Evolutionary conservation across 2,888 invertebrate genomes (phyloP).

Genomic region (Sphecodes monilicornis): DNA sequence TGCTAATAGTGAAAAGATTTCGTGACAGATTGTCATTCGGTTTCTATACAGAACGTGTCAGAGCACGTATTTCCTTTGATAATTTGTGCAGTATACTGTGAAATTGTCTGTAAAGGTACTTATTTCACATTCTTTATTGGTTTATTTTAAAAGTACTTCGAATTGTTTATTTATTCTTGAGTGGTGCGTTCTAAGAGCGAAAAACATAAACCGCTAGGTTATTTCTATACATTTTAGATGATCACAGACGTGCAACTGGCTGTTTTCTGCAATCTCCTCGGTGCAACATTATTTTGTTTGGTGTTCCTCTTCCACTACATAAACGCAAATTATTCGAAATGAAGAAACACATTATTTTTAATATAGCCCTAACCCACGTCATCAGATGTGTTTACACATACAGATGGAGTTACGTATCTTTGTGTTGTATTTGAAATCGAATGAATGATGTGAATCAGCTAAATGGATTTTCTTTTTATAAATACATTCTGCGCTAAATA

Average conservation of each 20-base stretch:
- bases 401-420: conserved; percentile 8
- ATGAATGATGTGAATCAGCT: conserved; percentile 15
- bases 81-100: background rate
- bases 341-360: conserved; percentile 58
- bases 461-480: conserved; percentile 32
- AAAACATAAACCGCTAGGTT: conserved; percentile 19
- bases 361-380: conserved; percentile 33
- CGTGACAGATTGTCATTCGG: conserved; percentile 11
- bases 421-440: conserved; percentile 5
- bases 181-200: background rate
- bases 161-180: background rate
- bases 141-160: background rate
- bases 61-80: conserved; percentile 29
- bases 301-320: conserved; percentile 99
- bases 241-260: conserved; percentile 98
- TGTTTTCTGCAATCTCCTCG: conserved; percentile 97
- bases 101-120: conserved; percentile 38
- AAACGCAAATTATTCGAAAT: conserved; percentile 92
- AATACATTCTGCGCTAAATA: conserved; percentile 42
- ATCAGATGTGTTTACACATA: background rate
- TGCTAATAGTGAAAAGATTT: background rate
- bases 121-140: background rate
- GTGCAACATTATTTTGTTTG: conserved; percentile 95
- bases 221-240: conserved; percentile 86
- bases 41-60: conserved; percentile 34